phyloP scores from a whole-genome alignment of 2,888 invertebrate genomes.

The Anaspis maculata region DNA sequence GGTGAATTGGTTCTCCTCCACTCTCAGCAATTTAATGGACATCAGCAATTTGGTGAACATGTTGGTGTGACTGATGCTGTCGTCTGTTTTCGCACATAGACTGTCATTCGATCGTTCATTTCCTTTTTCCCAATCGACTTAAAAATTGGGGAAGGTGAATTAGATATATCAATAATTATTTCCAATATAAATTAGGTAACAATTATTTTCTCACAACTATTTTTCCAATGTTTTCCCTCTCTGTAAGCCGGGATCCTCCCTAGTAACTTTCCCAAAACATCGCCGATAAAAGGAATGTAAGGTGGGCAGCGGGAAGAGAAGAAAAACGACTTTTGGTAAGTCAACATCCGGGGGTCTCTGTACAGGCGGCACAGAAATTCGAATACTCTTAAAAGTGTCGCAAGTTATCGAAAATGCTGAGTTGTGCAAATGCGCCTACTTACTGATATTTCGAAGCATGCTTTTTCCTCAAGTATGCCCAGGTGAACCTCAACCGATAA shows the following conservation, averaged over 20 bases:
- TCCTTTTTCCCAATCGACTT: too few relatives aligned
- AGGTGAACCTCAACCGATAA: conserved; percentile 44
- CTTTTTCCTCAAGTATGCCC: conserved; percentile 44
- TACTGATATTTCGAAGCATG: conserved; percentile 47
- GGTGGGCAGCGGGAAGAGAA: conserved; percentile 37
- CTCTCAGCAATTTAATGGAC: conserved; percentile 9
- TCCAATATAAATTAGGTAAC: too few relatives aligned
- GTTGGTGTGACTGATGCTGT: conserved; percentile 4
- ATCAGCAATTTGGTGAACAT: conserved; percentile 5
- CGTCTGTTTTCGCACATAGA: not conserved
- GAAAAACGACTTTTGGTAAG: conserved; percentile 41
- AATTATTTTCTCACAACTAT: not conserved
- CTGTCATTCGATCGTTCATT: not conserved
- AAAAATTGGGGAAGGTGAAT: too few relatives aligned
- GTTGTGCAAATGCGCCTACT: conserved; percentile 10
- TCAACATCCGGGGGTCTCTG: conserved; percentile 37
- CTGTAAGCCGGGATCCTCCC: conserved; percentile 13
- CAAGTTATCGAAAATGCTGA: conserved; percentile 1
- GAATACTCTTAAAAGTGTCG: conserved; percentile 34
- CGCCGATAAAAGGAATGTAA: conserved; percentile 44
- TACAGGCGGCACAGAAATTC: conserved; percentile 44
- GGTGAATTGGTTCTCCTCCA: not conserved
- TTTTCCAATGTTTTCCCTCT: conserved; percentile 6
- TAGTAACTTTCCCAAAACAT: conserved; percentile 41
- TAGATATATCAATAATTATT: too few relatives aligned